Conservation (phyloP, 30 jellyfish, hydroid and myxozoan species). For the Haliclystus octoradiatus region DNA sequence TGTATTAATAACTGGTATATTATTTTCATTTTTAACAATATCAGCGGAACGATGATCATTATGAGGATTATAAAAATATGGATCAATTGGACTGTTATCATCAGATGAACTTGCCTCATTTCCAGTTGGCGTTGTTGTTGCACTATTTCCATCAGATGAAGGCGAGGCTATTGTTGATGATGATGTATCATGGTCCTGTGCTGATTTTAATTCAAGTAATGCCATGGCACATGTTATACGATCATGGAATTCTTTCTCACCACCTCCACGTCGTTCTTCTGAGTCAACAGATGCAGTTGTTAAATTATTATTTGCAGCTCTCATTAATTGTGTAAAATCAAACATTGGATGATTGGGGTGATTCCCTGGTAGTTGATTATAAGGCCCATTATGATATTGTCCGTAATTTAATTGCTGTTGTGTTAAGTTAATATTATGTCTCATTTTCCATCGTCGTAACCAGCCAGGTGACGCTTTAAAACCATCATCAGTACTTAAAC, state of each 20-base stretch:
- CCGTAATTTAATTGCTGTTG: not conserved
- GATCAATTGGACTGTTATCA: not conserved
- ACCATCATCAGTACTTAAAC: conserved; percentile 28
- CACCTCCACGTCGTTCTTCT: not conserved
- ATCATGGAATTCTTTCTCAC: conserved; percentile 72
- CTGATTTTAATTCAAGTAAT: conserved; percentile 57
- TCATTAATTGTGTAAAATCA: not conserved
- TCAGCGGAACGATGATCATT: not conserved
- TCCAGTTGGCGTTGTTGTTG: conserved; percentile 2
- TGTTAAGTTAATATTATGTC: conserved; percentile 22
- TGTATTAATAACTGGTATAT: not conserved
- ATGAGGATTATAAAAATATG: not conserved
- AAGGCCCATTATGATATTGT: not conserved
- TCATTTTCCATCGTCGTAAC: conserved; percentile 55
- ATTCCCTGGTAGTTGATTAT: no score
- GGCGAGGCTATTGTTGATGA: not conserved
- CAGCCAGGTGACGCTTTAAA: conserved; percentile 48
- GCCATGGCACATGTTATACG: conserved; percentile 75
- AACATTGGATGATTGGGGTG: not conserved
- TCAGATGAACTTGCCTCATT: not conserved
- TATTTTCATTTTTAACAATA: no score
- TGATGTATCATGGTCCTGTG: conserved; percentile 1
- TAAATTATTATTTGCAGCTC: not conserved
- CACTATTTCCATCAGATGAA: not conserved
- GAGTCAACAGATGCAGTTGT: not conserved